Base-by-base conservation (phyloP, 2,797 vertebrate genomes). In the Cuniculus paca region DNA sequence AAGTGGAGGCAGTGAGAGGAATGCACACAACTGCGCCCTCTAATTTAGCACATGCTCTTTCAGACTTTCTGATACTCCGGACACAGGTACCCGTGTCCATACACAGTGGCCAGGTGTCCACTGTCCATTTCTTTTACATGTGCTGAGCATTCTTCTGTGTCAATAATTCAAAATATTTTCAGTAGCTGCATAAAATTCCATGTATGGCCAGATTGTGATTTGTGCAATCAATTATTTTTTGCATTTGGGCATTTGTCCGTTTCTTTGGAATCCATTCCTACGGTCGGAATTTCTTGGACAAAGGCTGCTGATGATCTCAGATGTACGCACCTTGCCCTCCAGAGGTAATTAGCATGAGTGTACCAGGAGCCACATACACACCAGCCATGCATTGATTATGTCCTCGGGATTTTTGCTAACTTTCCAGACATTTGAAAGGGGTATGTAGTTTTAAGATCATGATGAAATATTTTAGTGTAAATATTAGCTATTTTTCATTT, bases 271-370 rank as follows among this genome's bases (percentile, higher is more conserved):
- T 72, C 19, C 48, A 48, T n/a, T 88, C 5, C 34, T 28, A 16
- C 34, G 83, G 5, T 50, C 90, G 36, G 54, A 84, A 91, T 75
- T 85, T 36, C 31, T 56, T 65, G 17, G 68, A 39, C 58, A 72
- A 84, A 72, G 61, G 4, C 10, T 34, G 45, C 45, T 24, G 36
- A 16, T 2, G 17, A 52, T n/a, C 78, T 22, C 19, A 28, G 26
- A 48, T 24, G 34, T 31, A 12, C 70, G 34, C 77, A 65, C 6
- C 50, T 45, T 31, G 13, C 50, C 22, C 56, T 82, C 5, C 63
- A 52, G 34, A 19, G 60, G 17, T n/a, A 36, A 24, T 1, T 2
- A 20, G 36, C 0, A 0, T 20, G 0, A 17, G 20, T 0, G 0
- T 16, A 6, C 1, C 60, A 20, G 2, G 36, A 39, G 8, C 28